Percentiles rank a stretch among this genome's conserved stretches.
These are phyloP conservation scores for Laupala kohalensis DNA, from an alignment of 1,140 invertebrate species.

Conservation along the genomic window DNA sequence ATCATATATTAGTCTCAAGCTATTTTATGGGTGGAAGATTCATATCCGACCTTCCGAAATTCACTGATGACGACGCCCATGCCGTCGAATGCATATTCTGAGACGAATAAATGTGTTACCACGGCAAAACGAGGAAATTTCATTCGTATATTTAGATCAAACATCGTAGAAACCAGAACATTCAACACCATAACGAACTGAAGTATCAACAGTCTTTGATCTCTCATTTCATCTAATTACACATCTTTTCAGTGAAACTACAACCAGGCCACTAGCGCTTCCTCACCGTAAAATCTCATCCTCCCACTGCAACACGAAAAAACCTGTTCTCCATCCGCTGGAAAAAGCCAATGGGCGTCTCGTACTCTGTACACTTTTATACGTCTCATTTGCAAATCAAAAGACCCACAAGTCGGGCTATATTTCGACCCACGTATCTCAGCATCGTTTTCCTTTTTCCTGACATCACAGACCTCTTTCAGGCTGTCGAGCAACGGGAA, in stretches of 20 bases:
- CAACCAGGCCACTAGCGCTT: not conserved
- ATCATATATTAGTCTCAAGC: too few relatives aligned
- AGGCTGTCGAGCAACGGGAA: not conserved
- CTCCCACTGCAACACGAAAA: not conserved
- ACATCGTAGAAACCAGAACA: too few relatives aligned
- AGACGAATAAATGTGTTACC: too few relatives aligned
- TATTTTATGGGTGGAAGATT: too few relatives aligned
- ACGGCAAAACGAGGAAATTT: too few relatives aligned
- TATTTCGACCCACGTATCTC: not conserved
- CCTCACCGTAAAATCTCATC: not conserved
- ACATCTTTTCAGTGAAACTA: not conserved
- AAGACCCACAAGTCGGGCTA: not conserved
- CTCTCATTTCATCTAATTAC: too few relatives aligned
- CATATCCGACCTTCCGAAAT: too few relatives aligned
- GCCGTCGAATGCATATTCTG: too few relatives aligned
- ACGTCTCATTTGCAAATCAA: not conserved
- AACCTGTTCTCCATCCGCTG: not conserved
- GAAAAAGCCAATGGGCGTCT: not conserved
- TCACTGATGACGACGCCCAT: too few relatives aligned
- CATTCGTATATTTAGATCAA: too few relatives aligned
- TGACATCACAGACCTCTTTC: not conserved
- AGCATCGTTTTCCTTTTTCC: not conserved
- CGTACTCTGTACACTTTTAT: not conserved
- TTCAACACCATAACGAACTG: too few relatives aligned
- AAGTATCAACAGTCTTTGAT: too few relatives aligned